These are phyloP conservation scores for Tachypleus tridentatus DNA, from an alignment of 1,140 invertebrate species.

Conservation along the genomic window DNA sequence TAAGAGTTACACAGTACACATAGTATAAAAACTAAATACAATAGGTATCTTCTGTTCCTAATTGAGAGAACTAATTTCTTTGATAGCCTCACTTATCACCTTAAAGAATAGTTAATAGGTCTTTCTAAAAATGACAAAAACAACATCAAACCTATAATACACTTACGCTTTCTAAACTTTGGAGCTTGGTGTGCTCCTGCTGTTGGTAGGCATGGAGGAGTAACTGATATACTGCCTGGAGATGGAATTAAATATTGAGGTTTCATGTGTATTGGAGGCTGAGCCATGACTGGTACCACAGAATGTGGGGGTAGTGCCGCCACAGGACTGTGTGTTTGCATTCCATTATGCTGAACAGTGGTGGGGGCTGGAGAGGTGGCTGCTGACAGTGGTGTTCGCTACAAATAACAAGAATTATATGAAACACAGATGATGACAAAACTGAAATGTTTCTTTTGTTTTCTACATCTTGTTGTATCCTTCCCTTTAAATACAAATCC, in stretches of 20 bases:
- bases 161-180: constrained; percentile 17
- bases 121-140: too few species aligned
- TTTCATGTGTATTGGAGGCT: constrained; percentile 15
- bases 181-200: constrained; percentile 11
- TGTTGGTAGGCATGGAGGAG: constrained; percentile 11
- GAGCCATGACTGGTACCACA: constrained; percentile 15
- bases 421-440: not conserved
- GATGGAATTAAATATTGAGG: constrained; percentile 16
- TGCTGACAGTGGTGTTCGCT: constrained; percentile 7
- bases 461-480: not conserved
- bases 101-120: too few species aligned
- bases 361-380: not conserved
- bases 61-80: too few species aligned
- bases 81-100: too few species aligned
- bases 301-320: constrained; percentile 16
- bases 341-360: constrained; percentile 6
- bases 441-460: not conserved
- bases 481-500: too few species aligned
- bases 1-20: too few species aligned
- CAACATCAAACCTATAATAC: not conserved
- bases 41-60: too few species aligned
- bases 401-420: not conserved
- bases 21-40: too few species aligned
- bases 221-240: constrained; percentile 11
- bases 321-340: constrained; percentile 18